Base-by-base conservation (phyloP, 2,888 invertebrate species). In the Noctua janthe region DNA sequence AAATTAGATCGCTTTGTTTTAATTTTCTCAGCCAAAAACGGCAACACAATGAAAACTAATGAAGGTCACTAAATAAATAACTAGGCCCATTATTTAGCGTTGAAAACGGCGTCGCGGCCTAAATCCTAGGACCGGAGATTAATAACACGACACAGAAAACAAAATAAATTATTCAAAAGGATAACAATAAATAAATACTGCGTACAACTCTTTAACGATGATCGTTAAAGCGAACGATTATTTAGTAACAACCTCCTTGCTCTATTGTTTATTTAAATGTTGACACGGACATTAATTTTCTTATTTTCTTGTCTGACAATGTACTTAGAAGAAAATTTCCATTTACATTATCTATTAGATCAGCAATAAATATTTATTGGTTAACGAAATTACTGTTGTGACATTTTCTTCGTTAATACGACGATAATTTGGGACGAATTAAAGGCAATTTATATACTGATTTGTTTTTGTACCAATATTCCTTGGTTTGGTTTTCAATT, bases 291-390 rank as follows among this genome's bases (percentile, higher is more conserved):
- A 79, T 83, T 51, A 74, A 79, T 71, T 76, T 74, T 51, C 56
- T 1, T 51, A 71, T 72, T 62, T 49, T 39, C 76, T 75, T 56
- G 8, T 54, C 6, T 39, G 54, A 66, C 51, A 83, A n/a, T 78
- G 13, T 73, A 39, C n/a, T 73, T 54, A 51, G 6, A 29, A 15
- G 29, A 71, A 66, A 81, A 67, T 74, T 15, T 67, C 56, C 20
- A 86, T 82, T 80, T 74, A 69, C 62, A 82, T 67, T 56, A 71
- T 69, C 15, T 47, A 47, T 74, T 62, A 66, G 39, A 82, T 64
- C 49, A 78, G 54, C 35, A 75, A 76, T 87, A 74, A 75, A 87
- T 87, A 85, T 84, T 87, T 84, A 85, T 77, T 75, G 69, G 29
- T 43, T 43, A 39, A 59, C 43, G 62, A 74, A 71, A 87, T 62